These are phyloP conservation scores for Tachysurus vachellii DNA, from an alignment of 2,113 vertebrate species.

Conservation along the genomic window DNA sequence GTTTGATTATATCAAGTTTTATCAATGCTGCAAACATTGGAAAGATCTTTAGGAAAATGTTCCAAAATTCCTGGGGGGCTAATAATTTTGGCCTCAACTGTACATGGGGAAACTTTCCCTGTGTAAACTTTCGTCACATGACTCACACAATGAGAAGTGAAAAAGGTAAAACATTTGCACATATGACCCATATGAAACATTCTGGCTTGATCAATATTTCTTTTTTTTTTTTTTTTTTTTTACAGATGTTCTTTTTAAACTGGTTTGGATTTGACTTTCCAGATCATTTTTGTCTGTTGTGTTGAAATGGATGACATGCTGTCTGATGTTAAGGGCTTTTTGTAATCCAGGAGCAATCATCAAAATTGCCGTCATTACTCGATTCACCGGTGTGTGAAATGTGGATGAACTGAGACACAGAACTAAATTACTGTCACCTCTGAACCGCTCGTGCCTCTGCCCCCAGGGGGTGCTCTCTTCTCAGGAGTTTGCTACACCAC, in stretches of 20 bases:
- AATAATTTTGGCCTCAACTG: too few relatives aligned
- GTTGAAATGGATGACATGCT: not conserved
- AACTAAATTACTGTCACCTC: not conserved
- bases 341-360: conserved; percentile 8
- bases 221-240: not conserved
- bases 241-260: not conserved
- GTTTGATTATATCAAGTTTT: too few relatives aligned
- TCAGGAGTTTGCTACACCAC: not conserved
- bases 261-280: not conserved
- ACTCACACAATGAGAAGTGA: not conserved
- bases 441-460: not conserved
- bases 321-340: conserved; percentile 3
- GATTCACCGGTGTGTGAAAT: not conserved
- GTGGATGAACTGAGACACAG: not conserved
- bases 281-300: not conserved
- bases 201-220: not conserved
- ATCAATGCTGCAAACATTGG: too few relatives aligned
- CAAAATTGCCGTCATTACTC: conserved; percentile 21
- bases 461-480: conserved; percentile 34
- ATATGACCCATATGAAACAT: not conserved
- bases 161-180: not conserved
- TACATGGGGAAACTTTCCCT: not conserved
- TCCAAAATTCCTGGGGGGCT: too few relatives aligned
- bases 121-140: not conserved
- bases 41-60: too few relatives aligned